These are phyloP conservation scores for Hypolimnas misippus DNA, from an alignment of 2,888 invertebrate genomes.

Conservation along the genomic window DNA sequence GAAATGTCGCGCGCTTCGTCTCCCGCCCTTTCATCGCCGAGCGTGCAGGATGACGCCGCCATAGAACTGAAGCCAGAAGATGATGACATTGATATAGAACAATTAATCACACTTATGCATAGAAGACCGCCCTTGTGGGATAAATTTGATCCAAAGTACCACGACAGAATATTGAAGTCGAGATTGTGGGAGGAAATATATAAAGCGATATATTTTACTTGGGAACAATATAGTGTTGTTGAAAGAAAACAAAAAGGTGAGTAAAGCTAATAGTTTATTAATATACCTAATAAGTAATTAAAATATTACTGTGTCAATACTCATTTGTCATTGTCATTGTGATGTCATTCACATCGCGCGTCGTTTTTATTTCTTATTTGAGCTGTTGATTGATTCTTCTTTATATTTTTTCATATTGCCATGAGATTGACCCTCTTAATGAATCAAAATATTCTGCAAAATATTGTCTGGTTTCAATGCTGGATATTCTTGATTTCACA, in stretches of 20 bases:
- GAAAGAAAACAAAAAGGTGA: not conserved
- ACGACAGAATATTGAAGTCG: no score
- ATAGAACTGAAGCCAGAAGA: no score
- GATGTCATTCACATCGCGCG: not conserved
- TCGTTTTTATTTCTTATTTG: no score
- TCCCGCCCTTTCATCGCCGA: no score
- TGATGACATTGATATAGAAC: conserved; percentile 5
- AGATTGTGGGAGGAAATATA: not conserved
- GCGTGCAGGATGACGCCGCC: no score
- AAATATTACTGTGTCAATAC: not conserved
- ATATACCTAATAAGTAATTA: not conserved
- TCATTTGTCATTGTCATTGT: not conserved
- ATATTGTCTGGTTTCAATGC: not conserved
- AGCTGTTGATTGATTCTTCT: not conserved
- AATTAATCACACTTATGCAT: not conserved
- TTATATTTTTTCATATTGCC: conserved; percentile 5
- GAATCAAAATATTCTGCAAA: conserved; percentile 5
- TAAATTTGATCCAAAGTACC: no score
- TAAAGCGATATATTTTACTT: not conserved
- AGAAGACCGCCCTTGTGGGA: not conserved
- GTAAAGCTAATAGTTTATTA: not conserved
- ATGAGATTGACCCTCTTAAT: not conserved
- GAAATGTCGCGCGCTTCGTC: no score
- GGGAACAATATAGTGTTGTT: not conserved
- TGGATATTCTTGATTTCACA: no score